Conservation (phyloP, 2,888 invertebrate genomes). For the Dilophus febrilis region DNA sequence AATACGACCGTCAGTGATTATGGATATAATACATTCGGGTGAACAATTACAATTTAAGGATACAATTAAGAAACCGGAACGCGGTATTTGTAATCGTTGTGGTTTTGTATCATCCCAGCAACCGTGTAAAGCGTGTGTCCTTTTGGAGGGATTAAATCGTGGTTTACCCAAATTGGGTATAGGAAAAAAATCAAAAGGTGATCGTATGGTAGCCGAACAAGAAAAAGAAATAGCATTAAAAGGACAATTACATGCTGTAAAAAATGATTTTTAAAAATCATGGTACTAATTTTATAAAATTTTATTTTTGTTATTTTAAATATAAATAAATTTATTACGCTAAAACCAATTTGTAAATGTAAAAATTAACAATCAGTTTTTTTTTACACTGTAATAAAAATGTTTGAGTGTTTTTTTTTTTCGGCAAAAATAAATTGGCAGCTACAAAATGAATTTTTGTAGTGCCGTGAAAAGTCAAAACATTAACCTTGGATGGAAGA, state of each 20-base stretch:
- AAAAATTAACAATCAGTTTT: too few relatives aligned
- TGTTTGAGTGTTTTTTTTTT: too few relatives aligned
- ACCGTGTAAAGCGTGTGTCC: slow-evolving; percentile 90
- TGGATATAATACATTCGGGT: slow-evolving; percentile 86
- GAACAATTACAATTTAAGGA: slow-evolving; percentile 73
- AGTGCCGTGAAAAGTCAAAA: too few relatives aligned
- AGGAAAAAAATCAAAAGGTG: slow-evolving; percentile 70
- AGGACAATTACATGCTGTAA: slow-evolving; percentile 27
- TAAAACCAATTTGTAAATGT: too few relatives aligned
- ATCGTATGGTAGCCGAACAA: slow-evolving; percentile 43
- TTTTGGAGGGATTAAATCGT: slow-evolving; percentile 88
- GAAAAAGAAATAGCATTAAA: slow-evolving; percentile 20
- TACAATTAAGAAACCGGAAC: slow-evolving; percentile 61
- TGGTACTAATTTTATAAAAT: too few relatives aligned
- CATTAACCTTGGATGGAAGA: too few relatives aligned
- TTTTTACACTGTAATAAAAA: too few relatives aligned
- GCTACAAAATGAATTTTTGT: too few relatives aligned
- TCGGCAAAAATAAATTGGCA: too few relatives aligned
- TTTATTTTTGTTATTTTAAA: too few relatives aligned
- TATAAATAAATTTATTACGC: too few relatives aligned
- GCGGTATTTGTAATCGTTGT: slow-evolving; percentile 68
- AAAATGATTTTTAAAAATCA: slow-evolving; percentile 29
- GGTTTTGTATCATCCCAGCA: slow-evolving; percentile 83
- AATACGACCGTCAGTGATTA: slow-evolving; percentile 76
- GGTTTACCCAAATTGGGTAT: slow-evolving; percentile 84